phyloP scores from a whole-genome alignment of 1,140 invertebrate genomes.

The Dinoponera quadriceps region DNA sequence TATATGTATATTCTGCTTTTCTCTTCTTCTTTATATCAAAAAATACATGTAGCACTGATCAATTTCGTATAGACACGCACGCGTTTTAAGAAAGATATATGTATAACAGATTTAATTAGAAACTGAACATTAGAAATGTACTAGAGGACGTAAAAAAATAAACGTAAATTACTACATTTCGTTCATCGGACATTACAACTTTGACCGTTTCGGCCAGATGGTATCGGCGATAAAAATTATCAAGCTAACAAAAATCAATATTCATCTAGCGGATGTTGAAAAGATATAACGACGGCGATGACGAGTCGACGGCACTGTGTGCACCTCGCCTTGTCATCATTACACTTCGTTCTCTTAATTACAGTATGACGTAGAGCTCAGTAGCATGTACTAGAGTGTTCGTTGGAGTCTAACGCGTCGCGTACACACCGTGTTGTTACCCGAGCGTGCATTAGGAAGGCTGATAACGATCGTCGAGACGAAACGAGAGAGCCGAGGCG shows the following conservation, averaged over 20 bases:
- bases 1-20: no score
- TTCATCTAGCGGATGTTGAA: conserved; percentile 23
- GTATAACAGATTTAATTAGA: no score
- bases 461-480: conserved; percentile 19
- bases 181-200: conserved; percentile 4
- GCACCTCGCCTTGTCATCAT: conserved; percentile 13
- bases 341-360: conserved; percentile 55
- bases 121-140: no score
- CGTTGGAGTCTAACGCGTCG: neutral
- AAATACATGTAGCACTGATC: no score
- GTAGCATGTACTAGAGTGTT: neutral
- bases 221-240: conserved; percentile 17
- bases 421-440: neutral
- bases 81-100: no score
- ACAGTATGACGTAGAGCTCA: conserved; percentile 7
- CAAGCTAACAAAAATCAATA: conserved; percentile 24
- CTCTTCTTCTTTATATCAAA: no score
- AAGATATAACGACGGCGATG: conserved; percentile 9
- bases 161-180: neutral
- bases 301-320: neutral
- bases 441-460: neutral
- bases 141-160: no score
- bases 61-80: no score
- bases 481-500: neutral
- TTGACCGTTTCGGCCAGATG: neutral